These are phyloP conservation scores for Vulpes ferrilata DNA, from an alignment of 2,113 vertebrate genomes.

Conservation along the genomic window DNA sequence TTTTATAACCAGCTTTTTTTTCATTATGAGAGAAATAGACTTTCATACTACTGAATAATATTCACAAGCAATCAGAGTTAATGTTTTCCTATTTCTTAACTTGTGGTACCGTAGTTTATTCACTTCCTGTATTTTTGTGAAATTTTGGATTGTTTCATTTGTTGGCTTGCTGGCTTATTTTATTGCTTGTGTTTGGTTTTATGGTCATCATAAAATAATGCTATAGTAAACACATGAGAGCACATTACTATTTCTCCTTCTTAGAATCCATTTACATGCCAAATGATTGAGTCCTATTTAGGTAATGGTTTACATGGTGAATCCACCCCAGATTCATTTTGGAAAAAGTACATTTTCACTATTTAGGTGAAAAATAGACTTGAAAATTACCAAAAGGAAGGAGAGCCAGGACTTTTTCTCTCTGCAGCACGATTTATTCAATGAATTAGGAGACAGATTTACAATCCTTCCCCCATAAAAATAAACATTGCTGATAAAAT, in stretches of 20 bases:
- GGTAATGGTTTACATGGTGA: not conserved
- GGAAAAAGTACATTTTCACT: constrained; percentile 43
- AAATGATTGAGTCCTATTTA: constrained; percentile 27
- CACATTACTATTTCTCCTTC: constrained; percentile 17
- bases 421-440: constrained; percentile 14
- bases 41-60: constrained; percentile 10
- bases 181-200: constrained; percentile 27
- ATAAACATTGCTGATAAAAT: constrained; percentile 65
- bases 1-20: constrained; percentile 16
- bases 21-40: constrained; percentile 13
- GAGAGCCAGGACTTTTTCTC: constrained; percentile 35
- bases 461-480: constrained; percentile 49
- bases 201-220: constrained; percentile 39
- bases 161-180: not conserved
- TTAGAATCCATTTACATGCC: not conserved
- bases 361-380: constrained; percentile 46
- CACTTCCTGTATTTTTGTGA: constrained; percentile 40
- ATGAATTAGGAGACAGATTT: not conserved
- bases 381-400: constrained; percentile 60
- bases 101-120: not conserved
- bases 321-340: constrained; percentile 46
- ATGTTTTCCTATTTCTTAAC: not conserved
- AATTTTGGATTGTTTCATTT: not conserved
- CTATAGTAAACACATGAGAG: constrained; percentile 38
- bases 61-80: not conserved